phyloP scores from a whole-genome alignment of 2,113 vertebrate genomes.

The Pycnonotus jocosus region DNA sequence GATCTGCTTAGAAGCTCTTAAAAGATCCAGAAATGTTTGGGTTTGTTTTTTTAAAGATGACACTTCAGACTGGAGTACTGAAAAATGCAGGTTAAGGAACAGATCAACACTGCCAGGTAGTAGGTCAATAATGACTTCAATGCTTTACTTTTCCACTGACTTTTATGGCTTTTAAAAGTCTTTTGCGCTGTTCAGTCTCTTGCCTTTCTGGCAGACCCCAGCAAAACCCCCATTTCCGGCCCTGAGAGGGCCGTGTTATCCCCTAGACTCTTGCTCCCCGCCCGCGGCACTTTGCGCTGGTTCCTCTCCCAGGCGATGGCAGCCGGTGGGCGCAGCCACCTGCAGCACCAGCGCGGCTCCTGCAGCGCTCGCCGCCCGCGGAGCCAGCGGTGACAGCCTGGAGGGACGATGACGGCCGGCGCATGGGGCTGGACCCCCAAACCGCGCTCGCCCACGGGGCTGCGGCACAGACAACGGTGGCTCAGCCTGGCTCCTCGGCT shows the following conservation, averaged over 20 bases:
- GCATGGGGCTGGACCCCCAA: no score
- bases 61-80: background rate
- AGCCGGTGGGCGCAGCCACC: rapidly evolving
- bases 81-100: background rate
- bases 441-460: rapidly evolving
- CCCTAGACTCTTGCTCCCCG: rapidly evolving
- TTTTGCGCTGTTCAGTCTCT: background rate
- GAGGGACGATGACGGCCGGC: rapidly evolving
- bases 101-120: background rate
- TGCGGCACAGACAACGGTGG: rapidly evolving
- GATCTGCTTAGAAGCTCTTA: background rate
- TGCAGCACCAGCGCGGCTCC: rapidly evolving
- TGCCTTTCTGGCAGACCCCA: background rate
- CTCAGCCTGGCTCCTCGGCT: background rate
- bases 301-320: background rate
- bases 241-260: no score
- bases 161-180: background rate
- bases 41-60: background rate
- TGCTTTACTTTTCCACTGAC: background rate
- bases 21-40: background rate
- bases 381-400: rapidly evolving
- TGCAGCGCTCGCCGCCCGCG: rapidly evolving
- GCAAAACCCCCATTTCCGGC: background rate
- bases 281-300: rapidly evolving
- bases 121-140: background rate